Percentiles rank a stretch among this genome's conserved stretches.
Evolutionary conservation across 2,888 invertebrate genomes (phyloP).

Genomic region (Caenorhabditis imperialis): DNA sequence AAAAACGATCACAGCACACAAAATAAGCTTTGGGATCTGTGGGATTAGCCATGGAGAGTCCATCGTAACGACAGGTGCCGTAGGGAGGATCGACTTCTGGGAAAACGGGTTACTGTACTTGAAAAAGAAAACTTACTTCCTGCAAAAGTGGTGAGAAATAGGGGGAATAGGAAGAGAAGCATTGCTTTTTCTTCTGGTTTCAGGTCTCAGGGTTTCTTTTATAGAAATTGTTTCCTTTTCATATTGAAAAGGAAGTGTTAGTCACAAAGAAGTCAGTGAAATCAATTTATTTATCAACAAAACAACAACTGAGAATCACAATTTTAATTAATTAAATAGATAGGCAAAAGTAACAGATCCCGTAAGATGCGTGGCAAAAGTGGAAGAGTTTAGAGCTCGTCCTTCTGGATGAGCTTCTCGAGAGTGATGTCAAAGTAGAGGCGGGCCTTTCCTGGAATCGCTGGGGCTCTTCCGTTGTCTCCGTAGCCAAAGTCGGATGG

Average conservation of each 20-base stretch:
- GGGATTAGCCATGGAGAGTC: constrained; percentile 30
- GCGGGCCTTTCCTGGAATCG: constrained; percentile 76
- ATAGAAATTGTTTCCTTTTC: no score
- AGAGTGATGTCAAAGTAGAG: constrained; percentile 78
- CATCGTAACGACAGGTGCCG: constrained; percentile 40
- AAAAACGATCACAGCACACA: constrained; percentile 21
- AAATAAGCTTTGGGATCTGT: constrained; percentile 7
- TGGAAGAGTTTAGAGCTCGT: constrained; percentile 67
- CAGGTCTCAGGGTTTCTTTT: no score
- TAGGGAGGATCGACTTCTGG: constrained; percentile 9
- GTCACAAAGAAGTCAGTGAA: constrained; percentile 16
- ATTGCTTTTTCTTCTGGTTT: no score
- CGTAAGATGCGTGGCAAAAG: constrained; percentile 27
- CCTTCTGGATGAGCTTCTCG: constrained; percentile 74
- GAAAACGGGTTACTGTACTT: not conserved
- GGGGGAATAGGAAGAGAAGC: no score
- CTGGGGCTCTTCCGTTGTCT: constrained; percentile 73
- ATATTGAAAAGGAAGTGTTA: not conserved
- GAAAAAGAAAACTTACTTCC: no score
- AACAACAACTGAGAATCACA: constrained; percentile 43
- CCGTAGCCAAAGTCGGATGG: constrained; percentile 76
- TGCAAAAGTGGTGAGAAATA: no score
- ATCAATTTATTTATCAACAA: constrained; percentile 35
- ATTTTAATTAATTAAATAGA: not conserved
- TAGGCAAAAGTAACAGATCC: constrained; percentile 7